A percentile compares a stretch with the other conserved stretches of the same genome.
Conservation (phyloP, 2,888 invertebrate genomes). For the Synanthedon andrenaeformis region DNA sequence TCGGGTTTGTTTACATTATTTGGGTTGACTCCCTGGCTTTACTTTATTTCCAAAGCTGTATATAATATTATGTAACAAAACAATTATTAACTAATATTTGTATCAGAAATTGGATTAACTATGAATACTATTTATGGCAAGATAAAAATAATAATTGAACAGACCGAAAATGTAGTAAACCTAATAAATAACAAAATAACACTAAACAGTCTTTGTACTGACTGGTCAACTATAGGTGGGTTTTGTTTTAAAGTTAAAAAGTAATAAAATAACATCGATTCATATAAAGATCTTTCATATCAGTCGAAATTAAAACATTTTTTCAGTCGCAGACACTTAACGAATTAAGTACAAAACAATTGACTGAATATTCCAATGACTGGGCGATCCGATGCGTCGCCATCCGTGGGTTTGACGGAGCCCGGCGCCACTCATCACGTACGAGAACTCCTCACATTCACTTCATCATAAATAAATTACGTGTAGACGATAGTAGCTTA, state of each 20-base stretch:
- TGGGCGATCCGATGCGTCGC: not conserved
- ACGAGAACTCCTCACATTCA: slow-evolving; percentile 37
- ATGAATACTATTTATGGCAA: too few relatives aligned
- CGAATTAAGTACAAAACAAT: slow-evolving; percentile 26
- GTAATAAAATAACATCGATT: not conserved
- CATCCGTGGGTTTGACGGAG: slow-evolving; percentile 36
- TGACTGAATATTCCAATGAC: slow-evolving; percentile 24
- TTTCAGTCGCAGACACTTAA: slow-evolving; percentile 3
- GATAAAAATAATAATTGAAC: not conserved
- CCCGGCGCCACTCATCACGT: slow-evolving; percentile 31
- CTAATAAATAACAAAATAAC: slow-evolving; percentile 52
- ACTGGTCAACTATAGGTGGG: slow-evolving; percentile 62
- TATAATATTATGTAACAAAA: too few relatives aligned
- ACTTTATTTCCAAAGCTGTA: too few relatives aligned
- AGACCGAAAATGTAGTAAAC: slow-evolving; percentile 19
- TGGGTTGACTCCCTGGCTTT: too few relatives aligned
- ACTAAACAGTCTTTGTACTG: slow-evolving; percentile 62
- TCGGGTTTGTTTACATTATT: too few relatives aligned
- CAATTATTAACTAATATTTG: too few relatives aligned
- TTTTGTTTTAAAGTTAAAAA: slow-evolving; percentile 17
- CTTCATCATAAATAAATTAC: slow-evolving; percentile 61
- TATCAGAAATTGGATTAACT: too few relatives aligned
- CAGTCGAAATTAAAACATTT: slow-evolving; percentile 8
- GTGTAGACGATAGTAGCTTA: slow-evolving; percentile 40
- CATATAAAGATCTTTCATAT: slow-evolving; percentile 7